These are phyloP conservation scores for Halichoeres trimaculatus DNA, from an alignment of 2,113 vertebrate genomes.

Conservation along the genomic window DNA sequence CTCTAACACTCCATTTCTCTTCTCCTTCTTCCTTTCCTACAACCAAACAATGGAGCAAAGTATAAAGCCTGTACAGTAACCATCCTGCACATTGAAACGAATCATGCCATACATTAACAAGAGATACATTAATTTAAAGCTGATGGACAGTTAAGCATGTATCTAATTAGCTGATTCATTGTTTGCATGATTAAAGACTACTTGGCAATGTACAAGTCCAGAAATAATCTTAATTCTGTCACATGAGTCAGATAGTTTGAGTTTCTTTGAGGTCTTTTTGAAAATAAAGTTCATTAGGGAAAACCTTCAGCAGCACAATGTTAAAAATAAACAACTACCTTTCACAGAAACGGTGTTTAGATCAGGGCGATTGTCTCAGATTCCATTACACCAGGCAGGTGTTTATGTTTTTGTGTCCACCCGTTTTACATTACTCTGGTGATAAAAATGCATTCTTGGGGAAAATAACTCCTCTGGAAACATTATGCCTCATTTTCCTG, in stretches of 20 bases:
- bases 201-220: not conserved
- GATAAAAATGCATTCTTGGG: slow-evolving; percentile 55
- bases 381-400: slow-evolving; percentile 31
- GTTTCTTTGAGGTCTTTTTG: not conserved
- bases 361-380: not conserved
- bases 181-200: no score
- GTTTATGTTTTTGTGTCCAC: slow-evolving; percentile 22
- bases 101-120: no score
- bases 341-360: slow-evolving; percentile 14
- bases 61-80: no score
- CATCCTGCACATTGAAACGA: no score
- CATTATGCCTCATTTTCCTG: slow-evolving; percentile 43
- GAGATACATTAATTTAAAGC: no score
- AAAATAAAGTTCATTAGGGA: not conserved
- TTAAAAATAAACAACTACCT: slow-evolving; percentile 9
- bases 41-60: no score
- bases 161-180: no score
- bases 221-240: not conserved
- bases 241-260: slow-evolving; percentile 18
- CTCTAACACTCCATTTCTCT: no score
- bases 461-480: slow-evolving; percentile 52
- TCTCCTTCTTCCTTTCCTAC: no score
- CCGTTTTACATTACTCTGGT: not conserved
- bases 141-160: no score
- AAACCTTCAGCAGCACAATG: not conserved